Percentiles rank a stretch among this genome's conserved stretches.
These are phyloP conservation scores for Tachyglossus aculeatus DNA, from an alignment of 2,797 vertebrate species.

Conservation along the genomic window DNA sequence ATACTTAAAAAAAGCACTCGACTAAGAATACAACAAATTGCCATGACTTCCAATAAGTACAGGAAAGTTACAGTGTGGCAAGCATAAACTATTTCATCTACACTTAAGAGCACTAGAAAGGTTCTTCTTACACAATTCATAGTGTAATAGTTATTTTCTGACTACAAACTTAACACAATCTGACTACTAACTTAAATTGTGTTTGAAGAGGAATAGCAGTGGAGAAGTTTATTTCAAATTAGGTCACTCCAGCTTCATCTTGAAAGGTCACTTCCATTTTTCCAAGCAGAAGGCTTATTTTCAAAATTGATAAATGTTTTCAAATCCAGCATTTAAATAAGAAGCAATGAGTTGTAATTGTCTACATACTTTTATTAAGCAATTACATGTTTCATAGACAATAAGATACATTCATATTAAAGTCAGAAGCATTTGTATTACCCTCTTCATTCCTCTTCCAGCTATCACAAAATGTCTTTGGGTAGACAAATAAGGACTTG, in stretches of 20 bases:
- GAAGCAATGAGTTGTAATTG: conserved; percentile 73
- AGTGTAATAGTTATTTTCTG: conserved; percentile 39
- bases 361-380: conserved; percentile 74
- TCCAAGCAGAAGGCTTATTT: conserved; percentile 45
- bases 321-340: conserved; percentile 70
- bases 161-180: conserved; percentile 39
- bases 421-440: conserved; percentile 64
- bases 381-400: conserved; percentile 72
- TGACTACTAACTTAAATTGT: conserved; percentile 39
- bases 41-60: conserved; percentile 28
- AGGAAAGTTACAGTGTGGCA: conserved; percentile 42
- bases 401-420: conserved; percentile 71
- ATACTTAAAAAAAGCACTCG: conserved; percentile 46
- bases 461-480: conserved; percentile 43
- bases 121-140: conserved; percentile 29
- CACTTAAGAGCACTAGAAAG: conserved; percentile 50
- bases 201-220: conserved; percentile 47
- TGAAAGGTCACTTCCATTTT: conserved; percentile 63
- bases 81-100: conserved; percentile 32
- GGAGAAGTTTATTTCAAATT: conserved; percentile 64
- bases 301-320: conserved; percentile 37
- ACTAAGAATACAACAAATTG: conserved; percentile 35
- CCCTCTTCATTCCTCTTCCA: conserved; percentile 53
- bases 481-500: background rate
- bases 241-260: conserved; percentile 54